A percentile compares a stretch with the other conserved stretches of the same genome.
Conservation (phyloP, 2,113 vertebrate genomes). For the Crotalus helleri region DNA sequence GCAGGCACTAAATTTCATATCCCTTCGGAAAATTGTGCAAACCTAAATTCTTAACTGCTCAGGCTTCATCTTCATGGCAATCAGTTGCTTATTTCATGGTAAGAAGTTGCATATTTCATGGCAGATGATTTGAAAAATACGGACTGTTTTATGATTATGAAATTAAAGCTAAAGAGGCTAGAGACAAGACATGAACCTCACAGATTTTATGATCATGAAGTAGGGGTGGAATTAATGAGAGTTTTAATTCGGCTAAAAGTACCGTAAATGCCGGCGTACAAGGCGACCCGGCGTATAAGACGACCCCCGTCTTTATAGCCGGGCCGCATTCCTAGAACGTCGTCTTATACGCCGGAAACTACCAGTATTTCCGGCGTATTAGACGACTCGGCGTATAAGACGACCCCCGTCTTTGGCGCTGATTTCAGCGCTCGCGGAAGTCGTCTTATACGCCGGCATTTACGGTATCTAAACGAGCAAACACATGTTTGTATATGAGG, state of each 20-base stretch:
- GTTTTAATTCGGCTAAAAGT: not conserved
- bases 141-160: slow-evolving; percentile 16
- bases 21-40: not conserved
- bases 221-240: not conserved
- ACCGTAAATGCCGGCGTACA: too few relatives aligned
- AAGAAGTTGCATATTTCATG: slow-evolving; percentile 32
- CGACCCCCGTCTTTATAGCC: too few relatives aligned
- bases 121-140: slow-evolving; percentile 21
- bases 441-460: too few relatives aligned
- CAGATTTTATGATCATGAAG: slow-evolving; percentile 4
- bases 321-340: too few relatives aligned
- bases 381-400: too few relatives aligned
- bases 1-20: not conserved
- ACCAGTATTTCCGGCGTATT: too few relatives aligned
- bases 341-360: too few relatives aligned
- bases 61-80: slow-evolving; percentile 2
- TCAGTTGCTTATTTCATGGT: slow-evolving; percentile 36
- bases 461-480: not conserved
- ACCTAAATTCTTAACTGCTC: slow-evolving; percentile 12
- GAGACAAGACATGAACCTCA: slow-evolving; percentile 19
- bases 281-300: too few relatives aligned
- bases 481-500: not conserved
- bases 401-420: too few relatives aligned
- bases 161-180: slow-evolving; percentile 4
- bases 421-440: too few relatives aligned